phyloP scores from a whole-genome alignment of 2,797 vertebrate species.

The Ambastaia sidthimunki region DNA sequence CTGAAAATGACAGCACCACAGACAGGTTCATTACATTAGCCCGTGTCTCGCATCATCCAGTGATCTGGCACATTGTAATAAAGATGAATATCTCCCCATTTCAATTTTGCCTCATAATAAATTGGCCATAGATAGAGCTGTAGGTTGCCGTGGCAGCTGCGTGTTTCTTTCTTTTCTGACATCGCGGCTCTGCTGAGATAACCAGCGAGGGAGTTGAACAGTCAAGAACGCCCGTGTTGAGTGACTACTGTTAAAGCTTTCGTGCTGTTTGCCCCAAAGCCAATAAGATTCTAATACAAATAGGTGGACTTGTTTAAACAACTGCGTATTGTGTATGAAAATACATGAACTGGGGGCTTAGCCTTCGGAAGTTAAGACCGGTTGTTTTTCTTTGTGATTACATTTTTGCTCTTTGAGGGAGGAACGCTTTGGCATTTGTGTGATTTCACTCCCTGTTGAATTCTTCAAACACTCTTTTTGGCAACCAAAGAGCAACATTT shows the following conservation, averaged over 20 bases:
- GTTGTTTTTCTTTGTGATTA: slow-evolving; percentile 40
- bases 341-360: slow-evolving; percentile 7
- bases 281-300: not conserved
- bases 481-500: slow-evolving; percentile 1
- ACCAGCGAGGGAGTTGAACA: not conserved
- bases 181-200: not conserved
- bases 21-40: slow-evolving; percentile 50
- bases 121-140: slow-evolving; percentile 43
- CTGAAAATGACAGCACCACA: slow-evolving; percentile 25
- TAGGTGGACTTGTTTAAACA: slow-evolving; percentile 19
- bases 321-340: slow-evolving; percentile 8
- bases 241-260: slow-evolving; percentile 15
- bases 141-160: slow-evolving; percentile 20
- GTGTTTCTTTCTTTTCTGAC: slow-evolving; percentile 13
- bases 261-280: not conserved
- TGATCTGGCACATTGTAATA: slow-evolving; percentile 50
- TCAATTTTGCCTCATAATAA: slow-evolving; percentile 37
- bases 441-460: not conserved
- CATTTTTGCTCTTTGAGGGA: not conserved
- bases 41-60: slow-evolving; percentile 35
- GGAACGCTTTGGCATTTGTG: not conserved
- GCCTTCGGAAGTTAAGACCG: slow-evolving; percentile 5
- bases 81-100: slow-evolving; percentile 48
- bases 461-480: not conserved
- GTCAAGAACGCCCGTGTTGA: not conserved